A percentile compares a stretch with the other conserved stretches of the same genome.
These are phyloP conservation scores for Agrilus biguttatus DNA, from an alignment of 2,888 invertebrate genomes.

Conservation along the genomic window DNA sequence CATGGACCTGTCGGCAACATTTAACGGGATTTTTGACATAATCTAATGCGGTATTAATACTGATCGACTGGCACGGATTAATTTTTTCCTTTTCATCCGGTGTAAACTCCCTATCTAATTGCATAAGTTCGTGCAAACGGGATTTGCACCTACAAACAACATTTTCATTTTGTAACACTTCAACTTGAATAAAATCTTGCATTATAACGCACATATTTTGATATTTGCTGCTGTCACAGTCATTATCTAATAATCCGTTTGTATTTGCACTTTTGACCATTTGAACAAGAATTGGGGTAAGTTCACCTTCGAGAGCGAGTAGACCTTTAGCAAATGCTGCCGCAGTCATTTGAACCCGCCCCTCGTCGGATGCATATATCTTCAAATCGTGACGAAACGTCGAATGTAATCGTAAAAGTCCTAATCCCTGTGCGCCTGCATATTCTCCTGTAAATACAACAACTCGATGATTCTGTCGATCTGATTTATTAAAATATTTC, in stretches of 20 bases:
- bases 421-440: constrained; percentile 88
- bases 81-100: constrained; percentile 72
- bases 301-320: constrained; percentile 91
- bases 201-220: constrained; percentile 59
- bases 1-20: constrained; percentile 84
- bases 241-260: constrained; percentile 94
- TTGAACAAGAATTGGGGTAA: constrained; percentile 96
- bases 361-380: constrained; percentile 99
- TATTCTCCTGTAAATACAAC: constrained; percentile 47
- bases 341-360: constrained; percentile 99
- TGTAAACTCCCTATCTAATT: constrained; percentile 76
- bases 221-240: constrained; percentile 91
- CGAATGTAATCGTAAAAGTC: constrained; percentile 86
- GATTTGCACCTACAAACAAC: constrained; percentile 68
- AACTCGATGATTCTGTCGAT: neutral
- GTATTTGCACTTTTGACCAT: constrained; percentile 99
- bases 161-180: constrained; percentile 3
- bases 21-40: constrained; percentile 92
- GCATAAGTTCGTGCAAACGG: constrained; percentile 85
- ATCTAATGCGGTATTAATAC: constrained; percentile 81
- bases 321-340: constrained; percentile 99
- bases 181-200: constrained; percentile 26
- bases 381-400: constrained; percentile 98
- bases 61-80: constrained; percentile 85
- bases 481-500: neutral